A percentile compares a stretch with the other conserved stretches of the same genome.
Evolutionary conservation across 1,140 invertebrate species (phyloP).

Genomic region (Parasteatoda tepidariorum): DNA sequence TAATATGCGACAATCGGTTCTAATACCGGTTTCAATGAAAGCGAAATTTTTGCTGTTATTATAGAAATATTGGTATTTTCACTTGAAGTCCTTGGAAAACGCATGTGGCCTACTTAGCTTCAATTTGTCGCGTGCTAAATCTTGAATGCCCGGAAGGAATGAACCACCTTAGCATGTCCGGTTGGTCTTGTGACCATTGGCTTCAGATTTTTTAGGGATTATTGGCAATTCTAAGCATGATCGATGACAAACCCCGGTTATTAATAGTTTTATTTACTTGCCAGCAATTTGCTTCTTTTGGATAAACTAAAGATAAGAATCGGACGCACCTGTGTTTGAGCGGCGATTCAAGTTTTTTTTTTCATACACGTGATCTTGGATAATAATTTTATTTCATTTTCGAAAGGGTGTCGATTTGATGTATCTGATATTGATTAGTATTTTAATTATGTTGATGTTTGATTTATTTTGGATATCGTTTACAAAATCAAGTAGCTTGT

Average conservation of each 20-base stretch:
- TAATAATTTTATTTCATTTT: too few relatives aligned
- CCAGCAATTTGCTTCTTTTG: background rate
- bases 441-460: too few relatives aligned
- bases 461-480: too few relatives aligned
- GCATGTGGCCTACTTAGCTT: background rate
- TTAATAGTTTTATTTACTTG: background rate
- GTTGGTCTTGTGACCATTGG: background rate
- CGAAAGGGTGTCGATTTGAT: too few relatives aligned
- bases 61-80: background rate
- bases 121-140: background rate
- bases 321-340: background rate
- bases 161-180: background rate
- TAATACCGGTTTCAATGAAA: background rate
- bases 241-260: background rate
- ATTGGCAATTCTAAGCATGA: background rate
- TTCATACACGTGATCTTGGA: too few relatives aligned
- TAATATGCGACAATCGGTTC: background rate
- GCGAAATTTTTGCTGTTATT: background rate
- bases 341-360: too few relatives aligned
- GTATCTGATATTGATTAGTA: too few relatives aligned
- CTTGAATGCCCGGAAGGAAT: background rate
- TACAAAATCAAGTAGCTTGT: too few relatives aligned
- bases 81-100: background rate
- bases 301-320: background rate
- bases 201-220: background rate